These are phyloP conservation scores for Chelonoidis abingdonii DNA, from an alignment of 2,113 vertebrate species.

Conservation along the genomic window DNA sequence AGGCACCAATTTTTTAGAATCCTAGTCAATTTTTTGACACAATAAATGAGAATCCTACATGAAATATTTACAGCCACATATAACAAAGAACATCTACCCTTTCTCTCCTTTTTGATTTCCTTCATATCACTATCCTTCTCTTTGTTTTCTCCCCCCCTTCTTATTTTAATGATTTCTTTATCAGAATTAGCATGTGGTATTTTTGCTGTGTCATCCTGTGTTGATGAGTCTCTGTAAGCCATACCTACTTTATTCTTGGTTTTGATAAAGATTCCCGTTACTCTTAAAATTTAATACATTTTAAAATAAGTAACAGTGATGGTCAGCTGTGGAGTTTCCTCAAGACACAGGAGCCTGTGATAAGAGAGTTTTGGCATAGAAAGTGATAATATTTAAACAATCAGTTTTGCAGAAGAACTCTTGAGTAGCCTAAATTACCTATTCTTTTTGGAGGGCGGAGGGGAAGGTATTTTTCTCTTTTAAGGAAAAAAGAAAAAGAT, in stretches of 20 bases:
- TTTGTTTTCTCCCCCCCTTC: background rate
- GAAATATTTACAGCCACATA: background rate
- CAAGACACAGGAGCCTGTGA: background rate
- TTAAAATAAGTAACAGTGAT: background rate
- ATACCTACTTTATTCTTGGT: background rate
- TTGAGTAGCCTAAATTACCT: background rate
- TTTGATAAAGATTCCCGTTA: background rate
- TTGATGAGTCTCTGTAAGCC: background rate
- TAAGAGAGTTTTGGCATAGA: background rate
- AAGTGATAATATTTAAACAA: background rate
- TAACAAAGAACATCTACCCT: background rate
- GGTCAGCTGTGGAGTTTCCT: fast-evolving
- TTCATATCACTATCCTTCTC: background rate
- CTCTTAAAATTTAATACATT: background rate
- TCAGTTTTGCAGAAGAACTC: background rate
- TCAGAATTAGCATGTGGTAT: background rate
- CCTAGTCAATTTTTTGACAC: background rate
- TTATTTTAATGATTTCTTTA: background rate
- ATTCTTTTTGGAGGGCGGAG: background rate
- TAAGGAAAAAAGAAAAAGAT: background rate
- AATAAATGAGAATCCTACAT: fast-evolving
- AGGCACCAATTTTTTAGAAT: background rate
- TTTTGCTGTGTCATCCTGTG: background rate
- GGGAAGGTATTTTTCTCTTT: background rate
- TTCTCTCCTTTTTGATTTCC: background rate